Base-by-base conservation (phyloP, 1,140 invertebrate genomes). In the Anoplophora glabripennis region DNA sequence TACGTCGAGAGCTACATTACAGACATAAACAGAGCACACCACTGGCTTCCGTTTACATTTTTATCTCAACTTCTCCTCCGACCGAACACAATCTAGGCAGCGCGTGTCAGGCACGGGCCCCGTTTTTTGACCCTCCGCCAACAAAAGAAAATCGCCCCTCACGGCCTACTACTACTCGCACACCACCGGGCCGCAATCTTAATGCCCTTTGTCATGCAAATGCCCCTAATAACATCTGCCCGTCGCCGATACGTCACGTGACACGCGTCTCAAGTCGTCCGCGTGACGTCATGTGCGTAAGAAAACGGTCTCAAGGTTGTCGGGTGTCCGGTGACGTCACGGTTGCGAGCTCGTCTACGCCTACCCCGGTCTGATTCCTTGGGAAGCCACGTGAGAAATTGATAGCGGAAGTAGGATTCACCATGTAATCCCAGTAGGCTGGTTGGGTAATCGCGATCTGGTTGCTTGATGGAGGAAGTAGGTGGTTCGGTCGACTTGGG, bases 281-380 rank as follows among this genome's bases (percentile, higher is more conserved):
- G 4, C 17, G 34, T 56, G 53, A 54, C 53, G 53, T 54, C 51
- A 46, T 15, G n/a, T n/a, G 56, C 53, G 53, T 68, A 72, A 72
- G 71, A 71, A 72, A 72, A 71, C 64, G 59, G 68, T 71, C 71
- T 72, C 69, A 72, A 72, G 71, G 71, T 66, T 72, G 64, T 56
- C 41, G 58, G 53, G 51, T 59, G 61, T 71, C 71, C 71, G 65
- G 64, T 72, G 67, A 71, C 69, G 69, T 72, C 67, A 71, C 44
- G 44, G 44, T 10, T 49, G n/a, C 12, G n/a, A n/a, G 34, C 18
- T 3, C 21, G 21, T 28, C 21, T 28, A 28, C 21, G 21, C 21
- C 5, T 28, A 28, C 21, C 5, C 5, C 21, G 49, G 37, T 53
- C 38, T 53, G 37, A 53, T 53, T 38, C 52, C 40, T 54, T 44